Percentiles rank a stretch among this genome's conserved stretches.
These are phyloP conservation scores for Myoxocephalus aenaeus DNA, from an alignment of 2,797 vertebrate species.

Conservation along the genomic window DNA sequence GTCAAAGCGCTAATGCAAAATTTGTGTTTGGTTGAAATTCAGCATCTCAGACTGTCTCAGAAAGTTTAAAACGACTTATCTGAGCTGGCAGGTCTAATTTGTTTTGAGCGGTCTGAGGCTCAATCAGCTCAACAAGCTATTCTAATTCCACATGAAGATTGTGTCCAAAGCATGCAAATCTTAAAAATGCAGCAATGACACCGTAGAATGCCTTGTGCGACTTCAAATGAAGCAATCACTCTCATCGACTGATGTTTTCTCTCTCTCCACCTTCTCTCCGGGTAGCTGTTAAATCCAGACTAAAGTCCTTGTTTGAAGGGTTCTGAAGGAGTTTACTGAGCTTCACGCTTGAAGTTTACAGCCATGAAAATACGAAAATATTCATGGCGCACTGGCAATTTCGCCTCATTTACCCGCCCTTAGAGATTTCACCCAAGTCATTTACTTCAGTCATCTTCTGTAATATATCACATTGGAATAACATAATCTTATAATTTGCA, in stretches of 20 bases:
- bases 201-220: conserved; percentile 18
- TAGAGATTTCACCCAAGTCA: conserved; percentile 34
- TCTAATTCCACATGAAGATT: conserved; percentile 52
- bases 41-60: conserved; percentile 45
- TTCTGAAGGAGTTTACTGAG: conserved; percentile 19
- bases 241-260: conserved; percentile 38
- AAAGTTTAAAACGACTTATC: conserved; percentile 60
- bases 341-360: conserved; percentile 15
- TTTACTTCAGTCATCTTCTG: neutral
- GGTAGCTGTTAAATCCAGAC: conserved; percentile 36
- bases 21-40: conserved; percentile 61
- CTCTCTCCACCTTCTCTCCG: conserved; percentile 9
- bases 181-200: conserved; percentile 43
- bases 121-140: conserved; percentile 49
- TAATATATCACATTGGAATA: neutral
- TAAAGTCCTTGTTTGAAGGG: conserved; percentile 30
- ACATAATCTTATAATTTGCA: neutral
- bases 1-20: conserved; percentile 64
- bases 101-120: conserved; percentile 50
- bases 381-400: conserved; percentile 40
- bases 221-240: conserved; percentile 70
- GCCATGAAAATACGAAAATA: conserved; percentile 59
- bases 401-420: conserved; percentile 27
- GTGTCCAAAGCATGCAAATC: conserved; percentile 43
- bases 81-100: conserved; percentile 65